phyloP scores from a whole-genome alignment of 1,140 invertebrate genomes.

The Eubasilissa regina region DNA sequence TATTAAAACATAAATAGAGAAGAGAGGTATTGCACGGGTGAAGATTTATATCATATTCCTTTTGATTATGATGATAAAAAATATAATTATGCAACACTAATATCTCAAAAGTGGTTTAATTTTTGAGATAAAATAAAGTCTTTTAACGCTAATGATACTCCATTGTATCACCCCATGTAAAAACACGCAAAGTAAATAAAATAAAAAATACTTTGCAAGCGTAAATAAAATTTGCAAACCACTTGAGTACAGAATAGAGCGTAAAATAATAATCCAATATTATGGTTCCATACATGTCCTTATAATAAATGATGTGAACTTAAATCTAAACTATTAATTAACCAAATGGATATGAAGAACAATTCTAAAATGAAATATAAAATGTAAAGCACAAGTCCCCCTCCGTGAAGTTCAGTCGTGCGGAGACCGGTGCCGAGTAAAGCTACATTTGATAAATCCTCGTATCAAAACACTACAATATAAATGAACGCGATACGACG shows the following conservation, averaged over 20 bases:
- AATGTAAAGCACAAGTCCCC: slow-evolving; percentile 1
- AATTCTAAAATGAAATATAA: slow-evolving; percentile 9
- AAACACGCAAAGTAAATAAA: neutral
- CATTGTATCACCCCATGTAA: too few relatives aligned
- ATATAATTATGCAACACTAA: slow-evolving; percentile 23
- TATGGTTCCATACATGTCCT: neutral
- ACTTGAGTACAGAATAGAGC: neutral
- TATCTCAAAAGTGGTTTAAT: neutral
- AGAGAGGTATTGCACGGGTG: slow-evolving; percentile 19
- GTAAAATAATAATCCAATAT: slow-evolving; percentile 5
- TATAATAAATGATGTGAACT: slow-evolving; percentile 23
- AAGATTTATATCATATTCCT: slow-evolving; percentile 34
- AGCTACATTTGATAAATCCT: slow-evolving; percentile 22
- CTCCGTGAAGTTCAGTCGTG: slow-evolving; percentile 35
- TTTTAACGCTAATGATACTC: too few relatives aligned
- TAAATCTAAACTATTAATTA: slow-evolving; percentile 29
- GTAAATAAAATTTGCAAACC: slow-evolving; percentile 30
- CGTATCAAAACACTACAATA: slow-evolving; percentile 19
- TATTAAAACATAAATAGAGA: slow-evolving; percentile 36
- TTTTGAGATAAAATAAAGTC: too few relatives aligned
- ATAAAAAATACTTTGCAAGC: neutral
- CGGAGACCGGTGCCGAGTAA: neutral
- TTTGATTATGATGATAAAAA: slow-evolving; percentile 30
- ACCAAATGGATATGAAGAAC: slow-evolving; percentile 33
- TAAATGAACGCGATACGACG: neutral